phyloP scores from a whole-genome alignment of 1,140 invertebrate species.

The Caenorhabditis latens region DNA sequence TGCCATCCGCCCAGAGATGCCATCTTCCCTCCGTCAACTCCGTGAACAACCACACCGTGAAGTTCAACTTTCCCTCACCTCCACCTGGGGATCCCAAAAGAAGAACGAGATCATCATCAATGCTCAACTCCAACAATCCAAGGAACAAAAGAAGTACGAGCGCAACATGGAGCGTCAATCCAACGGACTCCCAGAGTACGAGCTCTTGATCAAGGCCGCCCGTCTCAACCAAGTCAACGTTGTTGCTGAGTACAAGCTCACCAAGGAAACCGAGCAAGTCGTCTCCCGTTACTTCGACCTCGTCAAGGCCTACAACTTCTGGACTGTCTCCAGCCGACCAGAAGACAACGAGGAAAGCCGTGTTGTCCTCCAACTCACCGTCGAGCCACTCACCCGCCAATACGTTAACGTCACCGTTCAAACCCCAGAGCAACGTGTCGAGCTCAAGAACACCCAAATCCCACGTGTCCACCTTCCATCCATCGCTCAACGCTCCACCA shows the following conservation, averaged over 20 bases:
- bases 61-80: slow-evolving; percentile 30
- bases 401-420: slow-evolving; percentile 69
- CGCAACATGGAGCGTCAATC: neutral
- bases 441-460: slow-evolving; percentile 55
- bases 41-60: slow-evolving; percentile 64
- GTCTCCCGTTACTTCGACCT: slow-evolving; percentile 59
- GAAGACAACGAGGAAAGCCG: slow-evolving; percentile 44
- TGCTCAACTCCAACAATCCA: slow-evolving; percentile 57
- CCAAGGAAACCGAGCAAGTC: slow-evolving; percentile 45
- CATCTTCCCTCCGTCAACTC: slow-evolving; percentile 29
- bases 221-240: slow-evolving; percentile 62
- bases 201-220: slow-evolving; percentile 46
- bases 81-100: slow-evolving; percentile 68
- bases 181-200: slow-evolving; percentile 51
- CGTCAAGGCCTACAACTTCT: slow-evolving; percentile 63
- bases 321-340: slow-evolving; percentile 51
- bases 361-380: slow-evolving; percentile 61
- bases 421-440: slow-evolving; percentile 63
- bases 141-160: slow-evolving; percentile 56
- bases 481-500: slow-evolving; percentile 56
- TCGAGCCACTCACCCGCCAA: slow-evolving; percentile 69
- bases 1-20: slow-evolving; percentile 23
- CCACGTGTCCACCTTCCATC: slow-evolving; percentile 49
- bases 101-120: slow-evolving; percentile 53
- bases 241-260: slow-evolving; percentile 62